Conservation (phyloP, 2,888 invertebrate species). For the Leptarthrus brevirostris region DNA sequence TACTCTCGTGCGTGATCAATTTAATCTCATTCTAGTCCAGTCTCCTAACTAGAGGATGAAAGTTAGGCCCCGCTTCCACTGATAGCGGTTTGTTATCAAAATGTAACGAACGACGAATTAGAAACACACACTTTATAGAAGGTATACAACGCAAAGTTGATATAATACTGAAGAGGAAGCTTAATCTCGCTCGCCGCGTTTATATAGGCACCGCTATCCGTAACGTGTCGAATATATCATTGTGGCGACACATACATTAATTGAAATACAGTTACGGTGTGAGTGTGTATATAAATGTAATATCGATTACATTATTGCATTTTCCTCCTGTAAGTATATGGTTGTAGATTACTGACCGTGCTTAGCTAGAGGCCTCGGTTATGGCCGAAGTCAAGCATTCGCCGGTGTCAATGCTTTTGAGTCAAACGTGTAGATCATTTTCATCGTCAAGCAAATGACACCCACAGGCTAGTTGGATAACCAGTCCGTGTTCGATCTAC, state of each 20-base stretch:
- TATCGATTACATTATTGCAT: slow-evolving; percentile 19
- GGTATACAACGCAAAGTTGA: background rate
- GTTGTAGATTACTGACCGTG: background rate
- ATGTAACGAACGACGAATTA: background rate
- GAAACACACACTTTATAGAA: background rate
- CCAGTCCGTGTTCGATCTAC: too few relatives aligned
- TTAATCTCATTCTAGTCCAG: background rate
- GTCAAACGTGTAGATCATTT: background rate
- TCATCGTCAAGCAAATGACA: background rate
- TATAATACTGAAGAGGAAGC: slow-evolving; percentile 1
- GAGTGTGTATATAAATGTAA: slow-evolving; percentile 5
- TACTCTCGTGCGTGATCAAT: slow-evolving; percentile 18
- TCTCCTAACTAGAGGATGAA: background rate
- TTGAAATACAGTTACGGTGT: background rate
- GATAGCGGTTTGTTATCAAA: background rate
- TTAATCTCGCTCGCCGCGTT: background rate
- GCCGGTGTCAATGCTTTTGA: background rate
- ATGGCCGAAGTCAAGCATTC: background rate
- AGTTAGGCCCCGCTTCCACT: background rate
- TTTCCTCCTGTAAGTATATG: background rate
- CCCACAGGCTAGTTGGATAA: background rate
- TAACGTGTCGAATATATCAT: slow-evolving; percentile 17
- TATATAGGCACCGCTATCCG: background rate
- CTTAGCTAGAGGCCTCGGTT: background rate
- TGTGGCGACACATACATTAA: background rate